Percentiles rank a stretch among this genome's conserved stretches.
These are phyloP conservation scores for Microctonus brassicae DNA, from an alignment of 2,888 invertebrate genomes.

Conservation along the genomic window DNA sequence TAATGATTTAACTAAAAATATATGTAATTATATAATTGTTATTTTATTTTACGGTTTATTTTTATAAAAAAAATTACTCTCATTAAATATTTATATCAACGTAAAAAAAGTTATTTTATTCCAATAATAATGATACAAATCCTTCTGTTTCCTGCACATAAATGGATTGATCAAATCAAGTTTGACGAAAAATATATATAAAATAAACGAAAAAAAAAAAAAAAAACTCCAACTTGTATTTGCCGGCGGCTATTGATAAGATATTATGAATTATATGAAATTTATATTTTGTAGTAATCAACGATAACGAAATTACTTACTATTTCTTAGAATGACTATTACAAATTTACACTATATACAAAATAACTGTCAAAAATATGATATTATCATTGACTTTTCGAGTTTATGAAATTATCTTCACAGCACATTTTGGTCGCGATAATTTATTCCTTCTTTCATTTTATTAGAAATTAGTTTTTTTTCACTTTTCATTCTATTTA, in stretches of 20 bases:
- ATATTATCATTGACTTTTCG: neutral
- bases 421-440: too few relatives aligned
- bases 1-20: too few relatives aligned
- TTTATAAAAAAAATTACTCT: too few relatives aligned
- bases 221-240: too few relatives aligned
- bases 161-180: neutral
- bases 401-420: neutral
- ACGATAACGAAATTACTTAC: neutral
- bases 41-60: too few relatives aligned
- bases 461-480: too few relatives aligned
- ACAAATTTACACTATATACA: neutral
- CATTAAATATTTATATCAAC: neutral
- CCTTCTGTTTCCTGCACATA: neutral
- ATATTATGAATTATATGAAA: too few relatives aligned
- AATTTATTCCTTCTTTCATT: too few relatives aligned
- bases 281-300: neutral
- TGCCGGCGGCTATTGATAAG: too few relatives aligned
- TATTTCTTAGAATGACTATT: neutral
- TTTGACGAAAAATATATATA: neutral
- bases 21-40: too few relatives aligned
- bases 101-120: constrained; percentile 3
- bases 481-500: constrained; percentile 29
- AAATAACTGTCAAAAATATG: neutral
- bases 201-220: too few relatives aligned
- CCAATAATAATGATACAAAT: constrained; percentile 21